phyloP scores from a whole-genome alignment of 2,888 invertebrate species.

The Notodonta dromedarius region DNA sequence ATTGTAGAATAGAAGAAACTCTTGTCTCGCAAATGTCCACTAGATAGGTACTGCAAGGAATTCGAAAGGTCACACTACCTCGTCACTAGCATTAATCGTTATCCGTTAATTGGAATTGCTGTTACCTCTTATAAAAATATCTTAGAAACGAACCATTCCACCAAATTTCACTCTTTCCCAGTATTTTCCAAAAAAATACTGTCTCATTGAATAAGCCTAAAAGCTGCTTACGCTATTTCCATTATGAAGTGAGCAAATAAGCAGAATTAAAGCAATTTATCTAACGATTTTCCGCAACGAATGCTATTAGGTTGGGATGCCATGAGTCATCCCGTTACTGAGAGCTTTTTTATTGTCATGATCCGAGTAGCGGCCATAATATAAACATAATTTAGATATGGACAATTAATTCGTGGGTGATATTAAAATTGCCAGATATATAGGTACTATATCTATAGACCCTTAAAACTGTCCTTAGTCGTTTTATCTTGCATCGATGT shows the following conservation, averaged over 20 bases:
- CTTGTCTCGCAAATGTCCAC: no score
- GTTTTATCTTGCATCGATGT: no score
- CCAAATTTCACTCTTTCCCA: no score
- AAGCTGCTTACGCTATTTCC: not conserved
- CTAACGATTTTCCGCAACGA: not conserved
- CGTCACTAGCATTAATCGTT: no score
- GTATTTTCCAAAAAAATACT: not conserved
- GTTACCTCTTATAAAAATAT: no score
- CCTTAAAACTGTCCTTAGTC: no score
- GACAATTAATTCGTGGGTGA: not conserved
- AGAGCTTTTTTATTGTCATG: not conserved
- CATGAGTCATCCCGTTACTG: not conserved
- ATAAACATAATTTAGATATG: constrained; percentile 3
- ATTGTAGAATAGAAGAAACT: no score
- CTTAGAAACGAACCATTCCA: no score
- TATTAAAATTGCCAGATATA: not conserved
- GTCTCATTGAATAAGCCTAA: not conserved
- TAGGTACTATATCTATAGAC: not conserved
- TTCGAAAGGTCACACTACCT: no score
- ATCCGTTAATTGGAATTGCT: no score
- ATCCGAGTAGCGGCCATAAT: not conserved
- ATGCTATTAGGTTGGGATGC: not conserved
- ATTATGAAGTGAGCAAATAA: not conserved
- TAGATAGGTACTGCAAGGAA: no score
- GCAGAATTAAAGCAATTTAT: not conserved